A percentile compares a stretch with the other conserved stretches of the same genome.
These are phyloP conservation scores for Lytechinus variegatus DNA, from an alignment of 35 echinoderm and acorn worm genomes.

Conservation along the genomic window DNA sequence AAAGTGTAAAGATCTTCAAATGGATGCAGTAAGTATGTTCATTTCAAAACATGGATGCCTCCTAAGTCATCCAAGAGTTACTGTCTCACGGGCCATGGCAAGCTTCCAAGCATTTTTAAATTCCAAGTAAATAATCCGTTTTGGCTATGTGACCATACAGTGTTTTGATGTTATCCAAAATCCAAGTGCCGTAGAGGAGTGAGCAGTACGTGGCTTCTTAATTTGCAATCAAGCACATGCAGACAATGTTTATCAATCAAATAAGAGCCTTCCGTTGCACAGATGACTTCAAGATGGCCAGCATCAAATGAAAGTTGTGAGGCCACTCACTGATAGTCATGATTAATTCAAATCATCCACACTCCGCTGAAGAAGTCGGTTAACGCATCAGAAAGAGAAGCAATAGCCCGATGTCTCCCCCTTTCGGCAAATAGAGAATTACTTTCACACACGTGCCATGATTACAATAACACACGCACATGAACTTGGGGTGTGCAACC, in stretches of 20 bases:
- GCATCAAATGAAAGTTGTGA: background rate
- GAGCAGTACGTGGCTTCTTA: background rate
- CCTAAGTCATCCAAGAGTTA: background rate
- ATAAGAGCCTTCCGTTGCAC: background rate
- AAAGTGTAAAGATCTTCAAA: background rate
- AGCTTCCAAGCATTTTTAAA: background rate
- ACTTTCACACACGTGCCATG: background rate
- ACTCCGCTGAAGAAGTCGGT: background rate
- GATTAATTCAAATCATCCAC: constrained; percentile 13
- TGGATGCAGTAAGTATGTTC: no score
- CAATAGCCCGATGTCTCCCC: background rate
- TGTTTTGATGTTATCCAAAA: background rate
- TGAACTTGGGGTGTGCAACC: background rate
- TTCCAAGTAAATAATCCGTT: background rate
- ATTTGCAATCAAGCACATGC: background rate
- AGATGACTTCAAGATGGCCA: background rate
- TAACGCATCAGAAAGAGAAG: background rate
- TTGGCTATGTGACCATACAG: background rate
- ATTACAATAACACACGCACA: constrained; percentile 18
- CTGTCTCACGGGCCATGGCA: background rate
- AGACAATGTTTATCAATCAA: background rate
- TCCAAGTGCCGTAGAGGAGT: background rate
- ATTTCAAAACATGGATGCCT: background rate
- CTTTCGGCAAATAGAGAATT: background rate
- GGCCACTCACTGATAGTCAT: background rate